These are phyloP conservation scores for Eurystomus gularis DNA, from an alignment of 2,113 vertebrate genomes.

Conservation along the genomic window DNA sequence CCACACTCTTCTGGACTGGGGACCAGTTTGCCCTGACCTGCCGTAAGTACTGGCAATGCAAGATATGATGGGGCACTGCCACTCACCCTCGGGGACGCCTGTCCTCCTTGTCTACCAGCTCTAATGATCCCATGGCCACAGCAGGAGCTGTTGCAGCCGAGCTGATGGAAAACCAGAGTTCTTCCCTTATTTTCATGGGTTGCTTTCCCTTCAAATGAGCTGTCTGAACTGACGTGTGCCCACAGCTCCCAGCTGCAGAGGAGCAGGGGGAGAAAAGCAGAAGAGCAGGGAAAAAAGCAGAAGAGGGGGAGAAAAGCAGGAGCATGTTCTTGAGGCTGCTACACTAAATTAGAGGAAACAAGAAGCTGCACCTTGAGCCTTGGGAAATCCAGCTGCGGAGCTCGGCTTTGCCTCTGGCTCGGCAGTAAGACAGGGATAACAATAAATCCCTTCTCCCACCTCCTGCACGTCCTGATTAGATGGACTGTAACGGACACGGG, in stretches of 20 bases:
- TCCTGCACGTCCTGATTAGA: slow-evolving; percentile 13
- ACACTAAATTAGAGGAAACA: background rate
- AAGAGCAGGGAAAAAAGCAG: background rate
- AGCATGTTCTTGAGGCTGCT: background rate
- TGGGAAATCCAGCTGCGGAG: background rate
- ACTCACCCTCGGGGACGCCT: background rate
- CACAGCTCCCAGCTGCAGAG: background rate
- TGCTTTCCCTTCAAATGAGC: background rate
- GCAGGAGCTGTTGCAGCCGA: background rate
- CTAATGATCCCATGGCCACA: background rate
- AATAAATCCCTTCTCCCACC: slow-evolving; percentile 44
- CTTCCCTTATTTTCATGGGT: background rate
- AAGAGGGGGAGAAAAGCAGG: background rate
- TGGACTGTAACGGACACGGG: background rate
- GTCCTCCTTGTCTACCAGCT: background rate
- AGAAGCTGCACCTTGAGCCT: background rate
- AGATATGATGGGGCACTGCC: background rate
- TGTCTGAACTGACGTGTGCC: background rate
- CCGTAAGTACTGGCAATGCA: fast-evolving
- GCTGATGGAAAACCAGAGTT: background rate
- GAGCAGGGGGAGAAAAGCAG: background rate
- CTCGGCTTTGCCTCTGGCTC: background rate
- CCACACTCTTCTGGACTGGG: background rate
- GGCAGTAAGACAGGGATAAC: slow-evolving; percentile 6
- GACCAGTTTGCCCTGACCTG: background rate